Evolutionary conservation across 2,888 invertebrate species (phyloP).

Genomic region (Morpho achilles): DNA sequence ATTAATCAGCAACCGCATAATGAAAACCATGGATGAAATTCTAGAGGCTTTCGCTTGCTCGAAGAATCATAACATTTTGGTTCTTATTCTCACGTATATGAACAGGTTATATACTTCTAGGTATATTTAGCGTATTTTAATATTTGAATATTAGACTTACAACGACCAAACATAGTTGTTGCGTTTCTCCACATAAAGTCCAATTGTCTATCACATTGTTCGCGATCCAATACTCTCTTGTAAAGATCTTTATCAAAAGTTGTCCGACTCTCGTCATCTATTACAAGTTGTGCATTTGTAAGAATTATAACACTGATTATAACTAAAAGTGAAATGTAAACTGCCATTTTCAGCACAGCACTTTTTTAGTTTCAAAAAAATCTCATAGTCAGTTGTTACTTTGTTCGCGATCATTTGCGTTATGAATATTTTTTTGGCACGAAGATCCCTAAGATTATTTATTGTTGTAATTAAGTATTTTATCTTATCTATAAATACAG

Average conservation of each 20-base stretch:
- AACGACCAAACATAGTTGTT: slow-evolving; percentile 36
- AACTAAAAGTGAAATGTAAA: slow-evolving; percentile 12
- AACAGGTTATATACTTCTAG: too few species aligned
- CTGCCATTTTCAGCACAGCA: slow-evolving; percentile 20
- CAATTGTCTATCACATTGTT: slow-evolving; percentile 50
- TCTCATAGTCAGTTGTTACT: slow-evolving; percentile 14
- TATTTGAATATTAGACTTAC: slow-evolving; percentile 42
- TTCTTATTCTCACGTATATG: too few species aligned
- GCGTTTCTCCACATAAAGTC: slow-evolving; percentile 38
- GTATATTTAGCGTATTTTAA: too few species aligned
- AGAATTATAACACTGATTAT: slow-evolving; percentile 9
- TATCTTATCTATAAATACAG: slow-evolving; percentile 21
- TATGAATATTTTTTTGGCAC: slow-evolving; percentile 10
- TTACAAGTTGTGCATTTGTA: slow-evolving; percentile 12
- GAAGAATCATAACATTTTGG: too few species aligned
- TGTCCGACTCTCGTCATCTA: slow-evolving; percentile 32
- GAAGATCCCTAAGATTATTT: slow-evolving; percentile 13
- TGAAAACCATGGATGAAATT: too few species aligned
- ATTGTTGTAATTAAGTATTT: slow-evolving; percentile 19
- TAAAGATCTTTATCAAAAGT: slow-evolving; percentile 49
- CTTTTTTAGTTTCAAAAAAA: slow-evolving; percentile 7
- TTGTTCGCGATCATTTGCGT: slow-evolving; percentile 4
- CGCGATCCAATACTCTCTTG: slow-evolving; percentile 47
- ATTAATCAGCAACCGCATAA: too few species aligned
- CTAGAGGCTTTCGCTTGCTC: too few species aligned